phyloP scores from a whole-genome alignment of 2,797 vertebrate species.

The Neoniphon sammara region DNA sequence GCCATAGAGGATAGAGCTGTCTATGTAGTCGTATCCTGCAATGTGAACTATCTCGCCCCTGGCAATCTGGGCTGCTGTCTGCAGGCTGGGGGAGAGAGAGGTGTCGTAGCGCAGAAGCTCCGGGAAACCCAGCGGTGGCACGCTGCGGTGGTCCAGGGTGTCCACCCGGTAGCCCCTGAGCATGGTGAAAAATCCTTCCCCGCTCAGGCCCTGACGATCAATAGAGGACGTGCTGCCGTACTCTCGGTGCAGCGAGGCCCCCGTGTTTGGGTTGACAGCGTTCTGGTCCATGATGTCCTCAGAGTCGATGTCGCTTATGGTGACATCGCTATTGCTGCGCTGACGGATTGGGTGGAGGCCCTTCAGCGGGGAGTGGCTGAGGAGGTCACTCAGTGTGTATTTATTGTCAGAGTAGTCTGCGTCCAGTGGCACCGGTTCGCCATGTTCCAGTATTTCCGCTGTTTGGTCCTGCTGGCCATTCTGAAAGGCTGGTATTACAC shows the following conservation, averaged over 20 bases:
- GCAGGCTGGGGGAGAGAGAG: constrained; percentile 91
- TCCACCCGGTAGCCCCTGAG: constrained; percentile 90
- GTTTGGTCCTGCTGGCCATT: constrained; percentile 89
- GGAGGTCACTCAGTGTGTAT: constrained; percentile 88
- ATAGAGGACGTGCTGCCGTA: constrained; percentile 99
- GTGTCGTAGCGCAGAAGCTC: constrained; percentile 90
- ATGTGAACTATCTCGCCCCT: constrained; percentile 92
- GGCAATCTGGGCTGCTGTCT: constrained; percentile 93
- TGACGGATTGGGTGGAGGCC: constrained; percentile 94
- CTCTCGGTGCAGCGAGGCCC: constrained; percentile 93
- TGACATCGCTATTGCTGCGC: constrained; percentile 97
- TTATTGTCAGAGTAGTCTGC: constrained; percentile 86
- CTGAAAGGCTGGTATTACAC: constrained; percentile 83
- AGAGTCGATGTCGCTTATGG: constrained; percentile 96
- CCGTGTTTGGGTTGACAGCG: constrained; percentile 96
- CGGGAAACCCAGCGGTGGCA: constrained; percentile 86
- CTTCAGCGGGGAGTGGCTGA: constrained; percentile 89
- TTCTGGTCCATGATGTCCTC: constrained; percentile 94
- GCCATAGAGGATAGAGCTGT: constrained; percentile 85
- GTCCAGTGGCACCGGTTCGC: constrained; percentile 83
- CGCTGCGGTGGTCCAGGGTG: constrained; percentile 86
- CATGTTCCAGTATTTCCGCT: constrained; percentile 78
- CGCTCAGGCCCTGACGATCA: constrained; percentile 91
- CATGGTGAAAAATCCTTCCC: constrained; percentile 93
- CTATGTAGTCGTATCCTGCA: constrained; percentile 91